These are phyloP conservation scores for Etheostoma cragini DNA, from an alignment of 2,113 vertebrate species.

Conservation along the genomic window DNA sequence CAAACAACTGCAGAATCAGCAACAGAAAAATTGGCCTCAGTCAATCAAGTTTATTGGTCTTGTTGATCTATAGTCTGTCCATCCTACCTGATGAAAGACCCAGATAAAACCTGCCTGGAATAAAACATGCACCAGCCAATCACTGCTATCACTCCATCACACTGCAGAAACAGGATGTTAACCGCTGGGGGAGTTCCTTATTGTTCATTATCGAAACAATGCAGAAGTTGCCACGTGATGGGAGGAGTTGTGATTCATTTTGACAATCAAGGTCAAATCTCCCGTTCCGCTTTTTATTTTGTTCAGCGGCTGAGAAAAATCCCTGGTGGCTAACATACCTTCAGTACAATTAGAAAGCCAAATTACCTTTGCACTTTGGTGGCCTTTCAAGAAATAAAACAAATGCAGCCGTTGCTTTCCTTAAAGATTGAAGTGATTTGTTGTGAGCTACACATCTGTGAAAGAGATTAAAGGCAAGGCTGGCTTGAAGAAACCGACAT, in stretches of 20 bases:
- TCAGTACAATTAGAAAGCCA: not conserved
- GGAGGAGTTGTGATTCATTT: slow-evolving; percentile 27
- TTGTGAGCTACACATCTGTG: slow-evolving; percentile 33
- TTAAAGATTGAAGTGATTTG: slow-evolving; percentile 4
- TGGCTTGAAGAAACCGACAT: slow-evolving; percentile 44
- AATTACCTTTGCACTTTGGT: slow-evolving; percentile 12
- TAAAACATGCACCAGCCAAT: not conserved
- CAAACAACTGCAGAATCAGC: slow-evolving; percentile 2
- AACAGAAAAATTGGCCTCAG: slow-evolving; percentile 19
- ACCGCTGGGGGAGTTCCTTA: not conserved
- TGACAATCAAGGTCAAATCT: slow-evolving; percentile 28
- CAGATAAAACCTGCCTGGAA: slow-evolving; percentile 3
- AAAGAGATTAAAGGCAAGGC: slow-evolving; percentile 50
- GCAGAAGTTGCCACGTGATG: slow-evolving; percentile 8
- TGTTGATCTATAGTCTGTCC: not conserved
- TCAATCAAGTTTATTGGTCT: not conserved
- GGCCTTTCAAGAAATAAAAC: slow-evolving; percentile 38
- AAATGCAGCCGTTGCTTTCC: not conserved
- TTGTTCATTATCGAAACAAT: slow-evolving; percentile 33
- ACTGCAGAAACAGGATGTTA: slow-evolving; percentile 39
- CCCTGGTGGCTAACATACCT: not conserved
- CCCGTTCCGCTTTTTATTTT: slow-evolving; percentile 3
- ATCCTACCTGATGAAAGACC: not conserved
- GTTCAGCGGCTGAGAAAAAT: not conserved
- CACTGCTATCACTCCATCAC: not conserved